A percentile compares a stretch with the other conserved stretches of the same genome.
These are phyloP conservation scores for Agapostemon virescens DNA, from an alignment of 2,888 invertebrate genomes.

Conservation along the genomic window DNA sequence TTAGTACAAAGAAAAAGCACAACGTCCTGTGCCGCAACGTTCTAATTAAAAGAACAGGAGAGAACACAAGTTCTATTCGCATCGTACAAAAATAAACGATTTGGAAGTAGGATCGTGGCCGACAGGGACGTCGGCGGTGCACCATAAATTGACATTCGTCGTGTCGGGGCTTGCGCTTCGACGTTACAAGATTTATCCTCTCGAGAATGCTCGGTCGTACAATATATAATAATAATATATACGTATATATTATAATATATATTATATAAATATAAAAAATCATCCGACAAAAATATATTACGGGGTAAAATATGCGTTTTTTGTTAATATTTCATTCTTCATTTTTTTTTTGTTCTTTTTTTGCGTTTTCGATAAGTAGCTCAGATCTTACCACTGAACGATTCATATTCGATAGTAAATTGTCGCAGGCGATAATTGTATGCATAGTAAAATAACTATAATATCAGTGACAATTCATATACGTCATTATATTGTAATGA, in stretches of 20 bases:
- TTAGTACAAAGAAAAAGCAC: conserved; percentile 66
- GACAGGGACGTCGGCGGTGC: conserved; percentile 51
- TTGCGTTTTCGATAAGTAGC: conserved; percentile 57
- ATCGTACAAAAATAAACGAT: conserved; percentile 78
- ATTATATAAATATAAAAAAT: conserved; percentile 69
- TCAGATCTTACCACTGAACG: conserved; percentile 52
- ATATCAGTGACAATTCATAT: conserved; percentile 57
- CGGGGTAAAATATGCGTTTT: conserved; percentile 66
- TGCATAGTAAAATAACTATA: conserved; percentile 63
- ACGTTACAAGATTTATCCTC: conserved; percentile 52
- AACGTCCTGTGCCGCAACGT: conserved; percentile 60
- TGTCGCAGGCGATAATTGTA: conserved; percentile 61
- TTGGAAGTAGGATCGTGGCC: conserved; percentile 65
- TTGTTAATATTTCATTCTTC: not conserved
- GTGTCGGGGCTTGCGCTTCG: conserved; percentile 45
- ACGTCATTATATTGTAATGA: conserved; percentile 53
- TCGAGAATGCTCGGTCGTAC: conserved; percentile 56
- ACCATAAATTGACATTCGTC: conserved; percentile 55
- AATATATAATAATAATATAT: conserved; percentile 42
- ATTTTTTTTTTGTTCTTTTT: not conserved
- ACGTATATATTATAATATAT: conserved; percentile 28
- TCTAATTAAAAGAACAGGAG: conserved; percentile 66
- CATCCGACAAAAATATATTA: conserved; percentile 66
- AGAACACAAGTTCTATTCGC: conserved; percentile 67
- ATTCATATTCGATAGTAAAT: conserved; percentile 50